Percentiles rank a stretch among this genome's conserved stretches.
phyloP scores from a whole-genome alignment of 92 coral and sea anemone genomes.

The Virgularia gustaviana region DNA sequence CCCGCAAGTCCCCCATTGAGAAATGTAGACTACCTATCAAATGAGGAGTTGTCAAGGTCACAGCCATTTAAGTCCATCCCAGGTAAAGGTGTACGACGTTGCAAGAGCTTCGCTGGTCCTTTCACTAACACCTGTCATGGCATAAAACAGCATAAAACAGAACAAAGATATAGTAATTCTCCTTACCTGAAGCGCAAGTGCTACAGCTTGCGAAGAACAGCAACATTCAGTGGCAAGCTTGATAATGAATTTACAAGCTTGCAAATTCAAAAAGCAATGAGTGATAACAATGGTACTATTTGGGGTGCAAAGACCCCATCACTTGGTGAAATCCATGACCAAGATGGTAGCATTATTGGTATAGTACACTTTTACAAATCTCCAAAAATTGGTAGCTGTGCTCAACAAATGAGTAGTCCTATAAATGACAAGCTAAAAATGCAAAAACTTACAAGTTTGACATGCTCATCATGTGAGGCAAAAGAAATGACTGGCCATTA shows the following conservation, averaged over 20 bases:
- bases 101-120: conserved; percentile 60
- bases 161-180: conserved; percentile 47
- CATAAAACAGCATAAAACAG: conserved; percentile 15
- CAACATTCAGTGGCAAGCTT: conserved; percentile 69
- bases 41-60: conserved; percentile 1
- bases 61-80: not conserved
- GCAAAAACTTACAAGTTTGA: no score
- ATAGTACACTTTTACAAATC: conserved; percentile 85
- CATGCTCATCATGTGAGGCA: no score
- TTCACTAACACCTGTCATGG: conserved; percentile 64
- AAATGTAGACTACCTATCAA: not conserved
- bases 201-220: conserved; percentile 58
- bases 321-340: conserved; percentile 64
- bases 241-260: conserved; percentile 2
- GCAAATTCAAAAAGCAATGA: conserved; percentile 1
- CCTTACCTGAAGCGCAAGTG: conserved; percentile 78
- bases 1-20: conserved; percentile 11
- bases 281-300: not conserved
- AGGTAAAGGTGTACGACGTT: conserved; percentile 25
- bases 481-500: no score
- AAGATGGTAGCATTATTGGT: conserved; percentile 72
- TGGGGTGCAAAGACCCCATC: conserved; percentile 6
- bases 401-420: conserved; percentile 17
- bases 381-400: conserved; percentile 48
- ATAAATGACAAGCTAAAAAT: no score